Evolutionary conservation across 2,797 vertebrate species (phyloP).

Genomic region (Tenualosa ilisha): DNA sequence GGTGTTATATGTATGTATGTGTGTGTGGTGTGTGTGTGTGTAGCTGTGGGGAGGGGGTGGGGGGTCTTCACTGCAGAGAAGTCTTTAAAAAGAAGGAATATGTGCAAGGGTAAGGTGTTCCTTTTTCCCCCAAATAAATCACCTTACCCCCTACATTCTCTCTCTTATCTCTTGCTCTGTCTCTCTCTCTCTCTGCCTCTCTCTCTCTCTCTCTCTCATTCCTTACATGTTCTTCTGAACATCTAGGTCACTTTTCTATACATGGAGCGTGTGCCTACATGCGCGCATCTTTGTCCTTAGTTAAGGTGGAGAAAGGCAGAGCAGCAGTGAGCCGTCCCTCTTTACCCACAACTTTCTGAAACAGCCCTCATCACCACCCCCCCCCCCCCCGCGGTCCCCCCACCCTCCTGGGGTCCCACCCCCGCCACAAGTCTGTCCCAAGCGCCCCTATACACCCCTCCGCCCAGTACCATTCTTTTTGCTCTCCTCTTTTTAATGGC

Average conservation of each 20-base stretch:
- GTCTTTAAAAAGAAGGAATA: not conserved
- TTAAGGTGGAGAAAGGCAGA: too few relatives aligned
- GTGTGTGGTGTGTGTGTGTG: not conserved
- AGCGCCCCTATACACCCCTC: not conserved
- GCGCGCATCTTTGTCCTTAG: not conserved
- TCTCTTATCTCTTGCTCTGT: not conserved
- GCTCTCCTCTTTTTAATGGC: not conserved
- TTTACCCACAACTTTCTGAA: not conserved
- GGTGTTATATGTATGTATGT: constrained; percentile 26
- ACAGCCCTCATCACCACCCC: not conserved
- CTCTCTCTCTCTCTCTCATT: not conserved
- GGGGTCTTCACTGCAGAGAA: not conserved
- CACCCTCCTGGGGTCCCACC: not conserved
- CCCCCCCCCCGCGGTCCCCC: constrained; percentile 22
- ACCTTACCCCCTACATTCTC: not conserved
- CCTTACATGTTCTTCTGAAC: not conserved
- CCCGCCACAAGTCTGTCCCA: too few relatives aligned
- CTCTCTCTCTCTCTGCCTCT: not conserved
- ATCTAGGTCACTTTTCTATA: constrained; percentile 3
- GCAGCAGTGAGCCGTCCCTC: too few relatives aligned
- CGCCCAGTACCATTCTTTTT: not conserved
- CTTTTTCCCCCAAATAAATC: not conserved
- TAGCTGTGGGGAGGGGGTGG: not conserved
- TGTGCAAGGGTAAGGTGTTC: constrained; percentile 3
- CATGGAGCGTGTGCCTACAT: not conserved